Evolutionary conservation across 2,888 invertebrate species (phyloP), one percentile per base, ranked within the genome.

Genomic region (Loripinus fragilis): DNA sequence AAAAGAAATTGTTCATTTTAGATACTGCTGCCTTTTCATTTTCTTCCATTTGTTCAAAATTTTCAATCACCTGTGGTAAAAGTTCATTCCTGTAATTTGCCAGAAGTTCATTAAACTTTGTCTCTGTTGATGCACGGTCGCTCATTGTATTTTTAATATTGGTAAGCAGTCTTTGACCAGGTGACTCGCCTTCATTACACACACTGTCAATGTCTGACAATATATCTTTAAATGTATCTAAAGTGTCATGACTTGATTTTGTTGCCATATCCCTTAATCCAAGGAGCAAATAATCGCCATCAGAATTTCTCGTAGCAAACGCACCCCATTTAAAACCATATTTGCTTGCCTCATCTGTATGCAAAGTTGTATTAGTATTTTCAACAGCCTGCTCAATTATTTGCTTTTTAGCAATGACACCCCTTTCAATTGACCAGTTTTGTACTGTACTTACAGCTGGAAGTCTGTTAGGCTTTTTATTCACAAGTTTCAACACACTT

Each of bases 331-430:
- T 71, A 2, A 48, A 48, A 20, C 74, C 70, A 67, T 45, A 80
- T 45, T 80, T 76, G 45, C 73, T 74, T 20, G 80, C 55, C 35
- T 80, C 80, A 70, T 80, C 80, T 23, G 69, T 72, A 25, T 77
- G 41, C 23, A 72, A 15, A 64, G 70, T 52, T 28, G 55, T 68
- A 28, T 76, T 23, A 25, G 23, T 25, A 12, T 50, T 64, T n/a
- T 41, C 33, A 15, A 73, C 60, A 60, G 68, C 67, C 7, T 68
- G 48, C n/a, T 17, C 33, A n/a, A n/a, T n/a, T 10, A 79, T 38
- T 23, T 80, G 76, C 30, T 77, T 77, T 15, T 80, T 76, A 23
- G 65, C 8, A 1, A 80, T 20, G 25, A 45, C 50, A 8, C 74
- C 35, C 66, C 69, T 60, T 68, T 80, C 74, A 17, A 76, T 12